These are phyloP conservation scores for Halichoeres trimaculatus DNA, from an alignment of 2,113 vertebrate genomes.

Conservation along the genomic window DNA sequence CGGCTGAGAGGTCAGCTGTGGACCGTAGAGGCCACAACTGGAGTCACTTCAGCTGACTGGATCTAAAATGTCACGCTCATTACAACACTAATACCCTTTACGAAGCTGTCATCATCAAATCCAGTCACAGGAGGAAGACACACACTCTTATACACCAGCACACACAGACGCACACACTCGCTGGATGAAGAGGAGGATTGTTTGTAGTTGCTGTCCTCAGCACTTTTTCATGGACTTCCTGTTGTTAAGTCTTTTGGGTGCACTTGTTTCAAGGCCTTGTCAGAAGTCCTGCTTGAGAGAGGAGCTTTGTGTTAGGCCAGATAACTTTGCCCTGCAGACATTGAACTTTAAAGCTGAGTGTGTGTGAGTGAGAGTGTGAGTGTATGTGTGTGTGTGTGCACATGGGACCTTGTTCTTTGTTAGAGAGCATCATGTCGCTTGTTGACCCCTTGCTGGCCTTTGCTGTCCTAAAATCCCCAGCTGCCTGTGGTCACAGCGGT, in stretches of 20 bases:
- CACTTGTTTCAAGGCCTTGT: conserved; percentile 56
- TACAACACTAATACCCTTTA: conserved; percentile 50
- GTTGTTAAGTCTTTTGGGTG: conserved; percentile 50
- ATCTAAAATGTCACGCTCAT: conserved; percentile 65
- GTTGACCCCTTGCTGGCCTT: conserved; percentile 53
- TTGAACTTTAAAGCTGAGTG: conserved; percentile 14
- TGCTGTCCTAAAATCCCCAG: conserved; percentile 43
- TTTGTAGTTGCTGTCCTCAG: conserved; percentile 62
- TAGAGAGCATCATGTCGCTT: conserved; percentile 31
- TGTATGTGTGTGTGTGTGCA: conserved; percentile 5
- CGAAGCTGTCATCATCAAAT: conserved; percentile 35
- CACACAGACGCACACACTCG: conserved; percentile 7
- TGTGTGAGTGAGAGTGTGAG: conserved; percentile 7
- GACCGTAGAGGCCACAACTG: conserved; percentile 28
- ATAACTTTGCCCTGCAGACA: conserved; percentile 54
- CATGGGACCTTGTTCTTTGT: conserved; percentile 63
- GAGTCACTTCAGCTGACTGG: conserved; percentile 14
- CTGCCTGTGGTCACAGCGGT: conserved; percentile 49
- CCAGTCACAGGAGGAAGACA: conserved; percentile 14
- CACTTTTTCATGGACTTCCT: conserved; percentile 67
- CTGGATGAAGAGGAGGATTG: conserved; percentile 66
- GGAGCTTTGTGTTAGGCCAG: conserved; percentile 65
- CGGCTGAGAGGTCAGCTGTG: conserved; percentile 33
- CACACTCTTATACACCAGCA: conserved; percentile 6
- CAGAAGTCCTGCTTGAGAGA: conserved; percentile 64